phyloP scores from a whole-genome alignment of 2,797 vertebrate species.

The Mus spretus region DNA sequence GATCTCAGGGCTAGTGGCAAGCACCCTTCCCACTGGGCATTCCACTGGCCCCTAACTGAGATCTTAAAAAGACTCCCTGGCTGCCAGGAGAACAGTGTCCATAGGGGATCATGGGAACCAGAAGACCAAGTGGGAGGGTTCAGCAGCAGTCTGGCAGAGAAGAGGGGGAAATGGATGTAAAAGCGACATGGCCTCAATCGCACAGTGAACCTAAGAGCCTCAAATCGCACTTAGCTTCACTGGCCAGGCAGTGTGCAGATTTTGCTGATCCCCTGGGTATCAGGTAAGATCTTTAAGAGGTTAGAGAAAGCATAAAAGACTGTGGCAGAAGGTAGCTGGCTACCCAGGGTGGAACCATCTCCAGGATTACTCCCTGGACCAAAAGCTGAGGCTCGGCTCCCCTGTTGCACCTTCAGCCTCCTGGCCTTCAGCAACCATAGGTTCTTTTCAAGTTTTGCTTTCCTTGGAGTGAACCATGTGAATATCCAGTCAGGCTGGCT shows the following conservation, averaged over 20 bases:
- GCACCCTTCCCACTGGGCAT: neutral
- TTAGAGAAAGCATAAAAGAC: neutral
- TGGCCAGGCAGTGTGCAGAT: neutral
- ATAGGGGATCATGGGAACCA: neutral
- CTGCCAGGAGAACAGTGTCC: neutral
- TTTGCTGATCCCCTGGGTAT: neutral
- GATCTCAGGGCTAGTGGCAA: neutral
- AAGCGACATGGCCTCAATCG: neutral
- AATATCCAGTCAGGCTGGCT: neutral
- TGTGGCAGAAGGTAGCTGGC: neutral
- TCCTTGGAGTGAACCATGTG: neutral
- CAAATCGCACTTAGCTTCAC: neutral
- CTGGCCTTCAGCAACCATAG: neutral
- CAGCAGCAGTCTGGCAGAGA: neutral
- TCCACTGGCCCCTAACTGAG: neutral
- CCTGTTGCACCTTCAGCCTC: neutral
- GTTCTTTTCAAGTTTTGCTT: neutral
- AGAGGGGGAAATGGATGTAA: neutral
- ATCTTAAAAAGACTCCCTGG: neutral
- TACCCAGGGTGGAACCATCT: neutral
- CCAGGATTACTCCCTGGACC: neutral
- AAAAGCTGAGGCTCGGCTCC: neutral
- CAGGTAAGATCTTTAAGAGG: neutral
- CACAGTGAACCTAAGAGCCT: neutral
- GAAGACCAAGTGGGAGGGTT: neutral